Conservation (phyloP, 35 echinoderm and acorn worm species). For the Stichopus chloronotus region DNA sequence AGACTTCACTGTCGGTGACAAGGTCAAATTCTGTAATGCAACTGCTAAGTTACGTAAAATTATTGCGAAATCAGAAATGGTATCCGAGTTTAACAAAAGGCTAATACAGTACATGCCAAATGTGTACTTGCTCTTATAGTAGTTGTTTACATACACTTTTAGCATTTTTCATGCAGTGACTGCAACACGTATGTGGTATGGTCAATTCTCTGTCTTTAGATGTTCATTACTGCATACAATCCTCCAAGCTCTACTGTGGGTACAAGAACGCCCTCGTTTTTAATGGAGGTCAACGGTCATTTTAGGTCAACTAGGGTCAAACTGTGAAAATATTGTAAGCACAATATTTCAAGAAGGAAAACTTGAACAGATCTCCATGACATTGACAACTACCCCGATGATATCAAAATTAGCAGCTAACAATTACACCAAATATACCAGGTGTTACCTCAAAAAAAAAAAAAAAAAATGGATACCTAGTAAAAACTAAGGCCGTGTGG, state of each 20-base stretch:
- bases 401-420: too few species aligned
- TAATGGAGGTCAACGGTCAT: too few species aligned
- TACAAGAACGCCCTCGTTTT: background rate
- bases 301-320: too few species aligned
- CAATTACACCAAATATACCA: too few species aligned
- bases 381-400: too few species aligned
- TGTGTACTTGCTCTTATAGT: background rate
- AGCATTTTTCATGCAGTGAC: slow-evolving; percentile 46
- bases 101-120: slow-evolving; percentile 27
- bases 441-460: background rate
- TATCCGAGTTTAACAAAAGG: background rate
- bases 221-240: background rate
- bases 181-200: too few species aligned
- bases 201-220: too few species aligned
- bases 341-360: too few species aligned
- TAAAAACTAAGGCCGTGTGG: too few species aligned
- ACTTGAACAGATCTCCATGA: too few species aligned
- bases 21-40: background rate
- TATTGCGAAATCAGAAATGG: background rate
- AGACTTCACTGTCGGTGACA: background rate
- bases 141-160: slow-evolving; percentile 31
- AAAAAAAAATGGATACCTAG: too few species aligned
- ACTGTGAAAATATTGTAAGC: too few species aligned
- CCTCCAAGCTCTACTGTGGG: background rate
- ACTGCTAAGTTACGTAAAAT: background rate